Base-by-base conservation (phyloP, 2,797 vertebrate genomes). In the Sebastes iracundus region DNA sequence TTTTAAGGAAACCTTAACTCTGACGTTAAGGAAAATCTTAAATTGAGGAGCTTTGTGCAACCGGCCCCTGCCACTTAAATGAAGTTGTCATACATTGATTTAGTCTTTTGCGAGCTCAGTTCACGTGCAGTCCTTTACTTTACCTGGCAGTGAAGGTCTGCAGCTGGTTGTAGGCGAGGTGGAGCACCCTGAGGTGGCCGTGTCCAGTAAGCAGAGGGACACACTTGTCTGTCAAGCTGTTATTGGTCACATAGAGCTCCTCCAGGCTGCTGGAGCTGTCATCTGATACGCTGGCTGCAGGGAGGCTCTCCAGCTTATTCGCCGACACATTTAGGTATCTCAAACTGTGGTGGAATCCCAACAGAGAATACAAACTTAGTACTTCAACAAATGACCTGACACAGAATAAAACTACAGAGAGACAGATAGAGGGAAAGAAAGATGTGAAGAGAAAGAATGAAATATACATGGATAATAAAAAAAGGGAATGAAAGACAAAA, bases 71-170 rank as follows among this genome's bases (percentile, higher is more conserved):
- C 12, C 30, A 35, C 38, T 33, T 53, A 2, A 61, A 28, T 53
- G 1, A 14, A 35, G 22, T 18, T 13, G 3, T 16, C 18, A 42
- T 9, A 63, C 10, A 77, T 0, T 25, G 25, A 63, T 65, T 14
- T 10, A 2, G 2, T 49, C 56, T n/a, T n/a, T 32, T 7, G 18
- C 20, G 0, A 35, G 25, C 30, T 53, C 65, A 59, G n/a, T 42
- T 69, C 10, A 14, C 2, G 22, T 68, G 10, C 30, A 32, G 7
- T 9, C 3, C 30, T 23, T 33, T 14, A 4, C 52, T 11, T 67
- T 89, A 99, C 98, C 98, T 99, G 60, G 98, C 98, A 8, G 98
- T 97, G 87, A 99, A 99, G 90, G 96, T 97, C 86, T 98, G 98
- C 11, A 99, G 96, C 76, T 96, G 96, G 92, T 99, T 99, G 91